A percentile compares a stretch with the other conserved stretches of the same genome.
Evolutionary conservation across 2,888 invertebrate species (phyloP).

Genomic region (Macrophya annulata): DNA sequence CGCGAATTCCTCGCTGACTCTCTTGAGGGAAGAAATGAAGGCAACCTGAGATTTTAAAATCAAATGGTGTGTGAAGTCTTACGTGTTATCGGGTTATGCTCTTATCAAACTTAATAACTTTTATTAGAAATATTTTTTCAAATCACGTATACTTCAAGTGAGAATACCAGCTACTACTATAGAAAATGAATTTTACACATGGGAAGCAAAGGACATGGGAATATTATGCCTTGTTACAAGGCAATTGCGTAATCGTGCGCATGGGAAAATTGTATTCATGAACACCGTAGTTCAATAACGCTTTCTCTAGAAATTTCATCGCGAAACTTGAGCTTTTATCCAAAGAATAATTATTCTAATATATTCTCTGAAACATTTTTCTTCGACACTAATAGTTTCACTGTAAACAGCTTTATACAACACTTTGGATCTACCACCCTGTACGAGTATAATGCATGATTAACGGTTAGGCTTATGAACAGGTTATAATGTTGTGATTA

Average conservation of each 20-base stretch:
- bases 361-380: not conserved
- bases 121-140: not conserved
- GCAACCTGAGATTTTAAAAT: not conserved
- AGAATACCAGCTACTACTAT: not conserved
- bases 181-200: not conserved
- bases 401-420: too few relatives aligned
- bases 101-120: constrained; percentile 1
- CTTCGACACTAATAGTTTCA: not conserved
- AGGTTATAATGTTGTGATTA: not conserved
- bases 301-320: not conserved
- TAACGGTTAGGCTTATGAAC: not conserved
- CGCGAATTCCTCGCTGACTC: too few relatives aligned
- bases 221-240: not conserved
- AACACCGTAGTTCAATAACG: not conserved
- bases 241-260: not conserved
- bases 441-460: not conserved
- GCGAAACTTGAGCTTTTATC: too few relatives aligned
- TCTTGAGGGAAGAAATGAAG: not conserved
- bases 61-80: not conserved
- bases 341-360: not conserved
- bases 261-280: not conserved
- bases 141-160: not conserved
- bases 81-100: not conserved
- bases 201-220: not conserved
- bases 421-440: not conserved